A percentile compares a stretch with the other conserved stretches of the same genome.
phyloP scores from a whole-genome alignment of 2,797 vertebrate species.

The Anolis apletophallus region DNA sequence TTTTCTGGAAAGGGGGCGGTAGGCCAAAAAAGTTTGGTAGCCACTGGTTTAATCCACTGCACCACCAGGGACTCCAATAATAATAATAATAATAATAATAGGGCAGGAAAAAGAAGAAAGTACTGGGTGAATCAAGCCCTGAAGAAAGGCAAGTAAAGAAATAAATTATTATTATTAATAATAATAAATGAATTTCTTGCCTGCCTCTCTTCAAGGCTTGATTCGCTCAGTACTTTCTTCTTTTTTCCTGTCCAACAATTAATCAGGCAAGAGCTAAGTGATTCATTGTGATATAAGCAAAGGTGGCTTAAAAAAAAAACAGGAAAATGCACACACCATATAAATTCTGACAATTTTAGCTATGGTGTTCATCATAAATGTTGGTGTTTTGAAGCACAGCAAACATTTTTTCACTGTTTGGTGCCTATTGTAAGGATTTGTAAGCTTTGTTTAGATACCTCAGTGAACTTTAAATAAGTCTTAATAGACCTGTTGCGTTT shows the following conservation, averaged over 20 bases:
- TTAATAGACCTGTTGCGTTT: neutral
- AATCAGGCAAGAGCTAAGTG: neutral
- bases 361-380: neutral
- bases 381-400: neutral
- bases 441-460: constrained; percentile 10
- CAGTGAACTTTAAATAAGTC: neutral
- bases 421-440: constrained; percentile 3
- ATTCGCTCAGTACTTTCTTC: neutral
- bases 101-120: no score
- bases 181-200: no score
- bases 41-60: no score
- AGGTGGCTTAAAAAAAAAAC: neutral
- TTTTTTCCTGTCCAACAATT: neutral
- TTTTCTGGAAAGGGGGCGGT: no score
- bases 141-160: no score
- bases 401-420: neutral
- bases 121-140: no score
- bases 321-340: neutral
- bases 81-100: no score
- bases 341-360: neutral
- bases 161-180: no score
- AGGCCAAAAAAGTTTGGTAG: no score
- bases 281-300: no score
- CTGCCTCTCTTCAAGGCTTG: no score
- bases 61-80: no score